Percentiles rank a stretch among this genome's conserved stretches.
Evolutionary conservation across 2,113 vertebrate genomes (phyloP).

Genomic region (Percina caprodes): DNA sequence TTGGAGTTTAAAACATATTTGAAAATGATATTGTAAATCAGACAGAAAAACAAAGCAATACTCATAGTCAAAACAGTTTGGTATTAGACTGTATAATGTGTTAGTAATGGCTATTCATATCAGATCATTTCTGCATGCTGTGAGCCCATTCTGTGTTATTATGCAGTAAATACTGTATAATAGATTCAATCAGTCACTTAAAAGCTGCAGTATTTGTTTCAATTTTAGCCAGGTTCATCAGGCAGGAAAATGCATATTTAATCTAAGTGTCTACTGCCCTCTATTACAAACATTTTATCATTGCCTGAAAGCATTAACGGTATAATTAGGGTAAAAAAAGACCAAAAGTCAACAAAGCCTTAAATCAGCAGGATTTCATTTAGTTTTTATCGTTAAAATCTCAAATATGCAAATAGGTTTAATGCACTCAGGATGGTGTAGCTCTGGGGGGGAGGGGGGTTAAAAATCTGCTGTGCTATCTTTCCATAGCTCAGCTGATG

Average conservation of each 20-base stretch:
- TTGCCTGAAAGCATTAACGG: conserved; percentile 74
- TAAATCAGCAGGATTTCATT: conserved; percentile 77
- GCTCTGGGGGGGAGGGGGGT: conserved; percentile 34
- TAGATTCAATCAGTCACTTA: conserved; percentile 52
- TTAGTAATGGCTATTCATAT: conserved; percentile 35
- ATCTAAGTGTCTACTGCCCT: conserved; percentile 66
- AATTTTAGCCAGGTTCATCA: conserved; percentile 58
- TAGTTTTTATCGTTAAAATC: conserved; percentile 79
- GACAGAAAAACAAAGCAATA: conserved; percentile 53
- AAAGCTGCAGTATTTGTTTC: conserved; percentile 59
- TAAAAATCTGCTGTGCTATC: conserved; percentile 80
- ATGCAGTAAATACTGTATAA: conserved; percentile 41
- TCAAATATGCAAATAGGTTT: conserved; percentile 82
- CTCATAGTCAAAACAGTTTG: conserved; percentile 47
- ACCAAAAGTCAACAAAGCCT: conserved; percentile 79
- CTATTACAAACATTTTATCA: conserved; percentile 75
- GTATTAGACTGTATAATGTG: conserved; percentile 41
- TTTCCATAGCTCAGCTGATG: conserved; percentile 66
- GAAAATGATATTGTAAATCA: conserved; percentile 54
- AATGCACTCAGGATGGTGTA: conserved; percentile 75
- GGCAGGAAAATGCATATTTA: conserved; percentile 66
- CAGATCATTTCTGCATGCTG: conserved; percentile 39
- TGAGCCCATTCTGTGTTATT: conserved; percentile 49
- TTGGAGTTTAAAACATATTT: not conserved
- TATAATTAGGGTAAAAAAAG: conserved; percentile 75